Base-by-base conservation (phyloP, 1,140 invertebrate genomes). In the Drosophila asahinai region DNA sequence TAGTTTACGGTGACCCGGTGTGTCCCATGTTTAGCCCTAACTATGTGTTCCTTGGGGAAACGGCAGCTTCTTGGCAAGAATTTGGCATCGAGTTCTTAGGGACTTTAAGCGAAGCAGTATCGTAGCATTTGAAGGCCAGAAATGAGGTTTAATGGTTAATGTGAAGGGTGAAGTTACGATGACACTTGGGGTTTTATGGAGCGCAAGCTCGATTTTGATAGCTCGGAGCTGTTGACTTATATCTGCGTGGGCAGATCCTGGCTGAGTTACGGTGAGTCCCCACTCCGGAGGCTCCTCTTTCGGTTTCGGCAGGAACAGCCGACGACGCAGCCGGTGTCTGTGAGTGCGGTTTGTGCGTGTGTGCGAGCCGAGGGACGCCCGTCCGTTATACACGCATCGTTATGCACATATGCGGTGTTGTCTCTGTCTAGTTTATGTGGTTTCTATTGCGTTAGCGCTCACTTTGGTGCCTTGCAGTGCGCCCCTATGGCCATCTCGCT, bases 401-500 rank as follows among this genome's bases (percentile, higher is more conserved):
- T 25, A 6, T 40, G 14, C 54, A 57, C 54, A 17, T 45, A 59
- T 25, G 45, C 42, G 33, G 33, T 11, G 33, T 36, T 40, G 19
- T 60, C n/a, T 42, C 15, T 48, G 42, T 47, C 36, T 43, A 8
- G 7, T 17, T 66, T 74, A 58, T 54, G 12, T 12, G 6, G 5
- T 12, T 63, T 47, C 3, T 77, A 42, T 49, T 42, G 38, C 36
- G n/a, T 80, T 40, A 60, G 17, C 45, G 68, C 58, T 80, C 77
- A 43, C 2, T 52, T 54, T 64, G 33, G 27, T 57, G 71, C 47
- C 65, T 33, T 63, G 47, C 71, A 60, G 49, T 55, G 62, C 47
- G 66, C 30, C 43, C 51, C 47, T 62, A 66, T 22, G 60, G 73
- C 75, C 58, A 2, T 82, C 47, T 63, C 58, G 65, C 40, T 78